Conservation (phyloP, 2,113 vertebrate species). For the Morone chrysops region DNA sequence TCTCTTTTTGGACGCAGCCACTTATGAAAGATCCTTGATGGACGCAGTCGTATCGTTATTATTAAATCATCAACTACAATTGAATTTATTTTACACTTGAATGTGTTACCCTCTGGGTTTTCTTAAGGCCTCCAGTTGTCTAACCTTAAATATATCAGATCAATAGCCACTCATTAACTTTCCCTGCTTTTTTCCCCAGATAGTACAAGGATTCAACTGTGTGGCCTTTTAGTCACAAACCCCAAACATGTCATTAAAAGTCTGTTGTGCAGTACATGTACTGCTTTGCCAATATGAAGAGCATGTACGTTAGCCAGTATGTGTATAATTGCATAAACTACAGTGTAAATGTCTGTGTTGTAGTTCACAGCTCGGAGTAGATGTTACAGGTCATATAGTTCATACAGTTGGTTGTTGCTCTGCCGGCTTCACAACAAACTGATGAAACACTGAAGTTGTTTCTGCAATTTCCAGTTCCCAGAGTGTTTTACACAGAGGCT, state of each 20-base stretch:
- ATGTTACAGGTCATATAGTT: too few relatives aligned
- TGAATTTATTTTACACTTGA: too few relatives aligned
- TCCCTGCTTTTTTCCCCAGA: neutral
- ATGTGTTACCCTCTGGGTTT: too few relatives aligned
- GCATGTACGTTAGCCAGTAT: neutral
- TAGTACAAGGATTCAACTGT: neutral
- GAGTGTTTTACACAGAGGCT: neutral
- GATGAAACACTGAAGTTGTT: conserved; percentile 4
- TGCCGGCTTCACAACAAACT: neutral
- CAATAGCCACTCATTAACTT: neutral
- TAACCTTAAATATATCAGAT: neutral
- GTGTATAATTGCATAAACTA: too few relatives aligned
- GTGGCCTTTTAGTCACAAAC: neutral
- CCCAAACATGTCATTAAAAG: neutral
- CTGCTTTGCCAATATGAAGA: neutral
- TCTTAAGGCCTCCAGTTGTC: neutral
- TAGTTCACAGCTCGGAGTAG: too few relatives aligned
- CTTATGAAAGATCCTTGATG: neutral
- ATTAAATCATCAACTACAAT: neutral
- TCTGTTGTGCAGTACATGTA: neutral
- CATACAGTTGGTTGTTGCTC: neutral
- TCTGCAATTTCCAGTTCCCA: neutral
- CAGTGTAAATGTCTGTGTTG: too few relatives aligned
- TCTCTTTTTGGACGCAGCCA: neutral
- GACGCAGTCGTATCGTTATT: neutral